Conservation (phyloP, 2,888 invertebrate species). For the Odontothrips loti region DNA sequence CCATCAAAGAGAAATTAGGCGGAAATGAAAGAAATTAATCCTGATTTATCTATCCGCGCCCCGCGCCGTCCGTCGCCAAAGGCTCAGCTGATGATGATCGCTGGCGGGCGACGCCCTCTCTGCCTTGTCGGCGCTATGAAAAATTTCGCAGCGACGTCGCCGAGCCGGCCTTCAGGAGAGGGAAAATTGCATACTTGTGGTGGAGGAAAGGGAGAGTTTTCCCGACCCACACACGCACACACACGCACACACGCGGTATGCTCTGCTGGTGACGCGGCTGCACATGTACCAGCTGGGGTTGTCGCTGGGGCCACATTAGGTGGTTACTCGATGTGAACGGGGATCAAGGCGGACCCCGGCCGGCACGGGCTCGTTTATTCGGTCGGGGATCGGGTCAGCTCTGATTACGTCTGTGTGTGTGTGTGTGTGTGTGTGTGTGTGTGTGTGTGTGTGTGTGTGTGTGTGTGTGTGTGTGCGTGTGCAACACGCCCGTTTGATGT, state of each 20-base stretch:
- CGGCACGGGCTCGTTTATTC: too few relatives aligned
- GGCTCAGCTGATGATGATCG: too few relatives aligned
- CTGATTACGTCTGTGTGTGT: neutral
- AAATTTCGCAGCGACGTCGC: neutral
- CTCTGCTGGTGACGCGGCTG: too few relatives aligned
- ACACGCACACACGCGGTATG: neutral
- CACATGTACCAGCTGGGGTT: too few relatives aligned
- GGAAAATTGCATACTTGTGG: too few relatives aligned
- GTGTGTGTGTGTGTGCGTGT: neutral
- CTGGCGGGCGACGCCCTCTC: neutral
- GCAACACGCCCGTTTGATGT: conserved; percentile 9
- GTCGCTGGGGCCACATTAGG: neutral
- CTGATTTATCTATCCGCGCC: conserved; percentile 11
- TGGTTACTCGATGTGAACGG: neutral
- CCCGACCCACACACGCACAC: too few relatives aligned
- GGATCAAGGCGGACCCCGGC: neutral
- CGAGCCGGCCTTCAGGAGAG: neutral
- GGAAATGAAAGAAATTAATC: conserved; percentile 23
- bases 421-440: neutral
- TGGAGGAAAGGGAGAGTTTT: too few relatives aligned
- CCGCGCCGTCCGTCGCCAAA: too few relatives aligned
- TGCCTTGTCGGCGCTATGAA: neutral
- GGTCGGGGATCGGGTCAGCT: neutral
- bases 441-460: neutral
- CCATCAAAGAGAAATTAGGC: conserved; percentile 22